Percentiles rank a stretch among this genome's conserved stretches.
These are phyloP conservation scores for Chalcis sispes DNA, from an alignment of 2,888 invertebrate genomes.

Conservation along the genomic window DNA sequence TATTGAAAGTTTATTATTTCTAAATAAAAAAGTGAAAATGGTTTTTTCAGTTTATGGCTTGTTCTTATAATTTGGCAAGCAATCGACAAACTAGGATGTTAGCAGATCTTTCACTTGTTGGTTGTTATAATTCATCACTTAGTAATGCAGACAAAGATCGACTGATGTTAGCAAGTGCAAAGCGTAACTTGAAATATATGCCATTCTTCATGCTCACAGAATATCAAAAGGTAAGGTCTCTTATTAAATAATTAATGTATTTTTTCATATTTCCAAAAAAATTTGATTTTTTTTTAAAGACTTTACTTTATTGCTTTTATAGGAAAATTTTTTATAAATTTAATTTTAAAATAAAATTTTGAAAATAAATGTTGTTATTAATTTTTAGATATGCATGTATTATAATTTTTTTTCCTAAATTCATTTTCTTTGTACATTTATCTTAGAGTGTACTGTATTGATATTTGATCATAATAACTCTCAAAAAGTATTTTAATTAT, in stretches of 20 bases:
- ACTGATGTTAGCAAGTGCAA: slow-evolving; percentile 95
- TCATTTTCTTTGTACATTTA: slow-evolving; percentile 39
- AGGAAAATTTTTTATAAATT: slow-evolving; percentile 15
- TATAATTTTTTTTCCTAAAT: slow-evolving; percentile 4
- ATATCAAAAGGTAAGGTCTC: slow-evolving; percentile 86
- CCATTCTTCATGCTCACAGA: slow-evolving; percentile 98
- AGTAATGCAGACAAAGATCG: slow-evolving; percentile 85
- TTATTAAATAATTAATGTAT: neutral
- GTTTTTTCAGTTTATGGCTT: slow-evolving; percentile 85
- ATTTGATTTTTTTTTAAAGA: neutral
- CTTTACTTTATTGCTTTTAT: neutral
- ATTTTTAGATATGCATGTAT: slow-evolving; percentile 11
- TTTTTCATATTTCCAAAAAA: neutral
- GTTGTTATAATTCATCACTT: slow-evolving; percentile 94
- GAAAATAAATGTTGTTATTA: slow-evolving; percentile 7
- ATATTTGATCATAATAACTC: slow-evolving; percentile 6
- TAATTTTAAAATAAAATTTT: neutral
- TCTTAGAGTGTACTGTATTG: slow-evolving; percentile 24
- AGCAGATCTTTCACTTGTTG: slow-evolving; percentile 94
- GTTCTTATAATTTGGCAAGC: slow-evolving; percentile 94
- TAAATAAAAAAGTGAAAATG: too few relatives aligned
- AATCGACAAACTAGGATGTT: slow-evolving; percentile 99
- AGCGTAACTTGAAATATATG: slow-evolving; percentile 95
- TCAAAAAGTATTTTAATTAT: too few relatives aligned
- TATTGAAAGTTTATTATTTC: too few relatives aligned